Evolutionary conservation across 2,888 invertebrate species (phyloP).

Genomic region (Pandemis cinnamomeana): DNA sequence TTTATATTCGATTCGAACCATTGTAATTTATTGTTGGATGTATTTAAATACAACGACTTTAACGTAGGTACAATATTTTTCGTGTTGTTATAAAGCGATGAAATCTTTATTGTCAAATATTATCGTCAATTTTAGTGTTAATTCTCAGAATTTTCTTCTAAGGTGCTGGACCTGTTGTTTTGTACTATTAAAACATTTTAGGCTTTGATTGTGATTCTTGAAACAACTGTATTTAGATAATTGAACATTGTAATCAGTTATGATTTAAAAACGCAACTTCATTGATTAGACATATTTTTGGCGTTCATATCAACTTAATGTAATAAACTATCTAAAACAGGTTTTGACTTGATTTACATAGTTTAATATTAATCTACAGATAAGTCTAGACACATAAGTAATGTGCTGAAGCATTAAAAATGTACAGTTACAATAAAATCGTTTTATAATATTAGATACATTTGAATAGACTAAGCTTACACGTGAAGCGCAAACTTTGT

Average conservation of each 20-base stretch:
- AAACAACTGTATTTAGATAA: slow-evolving; percentile 11
- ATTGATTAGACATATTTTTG: slow-evolving; percentile 24
- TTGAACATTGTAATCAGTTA: slow-evolving; percentile 16
- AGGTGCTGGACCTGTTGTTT: slow-evolving; percentile 24
- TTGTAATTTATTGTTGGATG: slow-evolving; percentile 34
- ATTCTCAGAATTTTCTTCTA: slow-evolving; percentile 25
- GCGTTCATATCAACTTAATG: slow-evolving; percentile 36
- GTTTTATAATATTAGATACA: slow-evolving; percentile 6
- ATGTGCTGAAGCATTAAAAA: slow-evolving; percentile 28
- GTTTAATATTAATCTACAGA: slow-evolving; percentile 13
- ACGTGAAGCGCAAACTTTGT: slow-evolving; percentile 11
- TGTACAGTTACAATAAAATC: slow-evolving; percentile 32
- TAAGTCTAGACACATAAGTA: slow-evolving; percentile 10
- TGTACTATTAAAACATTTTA: slow-evolving; percentile 25
- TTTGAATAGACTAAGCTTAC: slow-evolving; percentile 9
- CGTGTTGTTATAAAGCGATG: slow-evolving; percentile 32
- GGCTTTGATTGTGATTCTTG: slow-evolving; percentile 20
- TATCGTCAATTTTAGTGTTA: slow-evolving; percentile 39
- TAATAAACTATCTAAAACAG: slow-evolving; percentile 15
- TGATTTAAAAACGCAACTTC: slow-evolving; percentile 12
- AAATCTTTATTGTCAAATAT: slow-evolving; percentile 36
- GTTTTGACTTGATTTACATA: slow-evolving; percentile 34
- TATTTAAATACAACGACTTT: slow-evolving; percentile 39
- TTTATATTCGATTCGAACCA: slow-evolving; percentile 24
- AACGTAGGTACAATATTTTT: slow-evolving; percentile 29